A percentile compares a stretch with the other conserved stretches of the same genome.
Conservation (phyloP, 2,797 vertebrate genomes). For the Distichodus sexfasciatus region DNA sequence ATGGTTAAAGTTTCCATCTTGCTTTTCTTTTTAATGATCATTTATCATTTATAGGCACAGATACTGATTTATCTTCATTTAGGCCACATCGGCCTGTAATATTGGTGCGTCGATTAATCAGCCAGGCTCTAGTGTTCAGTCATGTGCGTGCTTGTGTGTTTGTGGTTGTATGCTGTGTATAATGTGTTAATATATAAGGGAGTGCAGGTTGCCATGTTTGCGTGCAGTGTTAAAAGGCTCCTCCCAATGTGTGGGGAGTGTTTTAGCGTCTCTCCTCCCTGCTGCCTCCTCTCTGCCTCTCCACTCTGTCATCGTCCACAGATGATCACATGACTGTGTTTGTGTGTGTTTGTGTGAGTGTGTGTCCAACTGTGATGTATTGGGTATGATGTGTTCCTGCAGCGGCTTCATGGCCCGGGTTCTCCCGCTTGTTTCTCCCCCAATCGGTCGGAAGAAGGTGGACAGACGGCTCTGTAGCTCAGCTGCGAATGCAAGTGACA, state of each 20-base stretch:
- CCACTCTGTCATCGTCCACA: constrained; percentile 1
- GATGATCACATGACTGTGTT: constrained; percentile 1
- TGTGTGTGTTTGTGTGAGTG: constrained; percentile 4
- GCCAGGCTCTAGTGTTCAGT: no score
- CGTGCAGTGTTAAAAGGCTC: constrained; percentile 30
- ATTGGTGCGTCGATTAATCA: no score
- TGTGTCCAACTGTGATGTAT: constrained; percentile 18
- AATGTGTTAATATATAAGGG: no score
- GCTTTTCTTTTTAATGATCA: no score
- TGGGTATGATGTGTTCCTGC: constrained; percentile 4
- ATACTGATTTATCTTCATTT: no score
- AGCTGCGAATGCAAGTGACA: not conserved
- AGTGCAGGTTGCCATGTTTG: constrained; percentile 23
- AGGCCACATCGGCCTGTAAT: no score
- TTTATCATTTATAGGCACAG: no score
- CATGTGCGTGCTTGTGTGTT: not conserved
- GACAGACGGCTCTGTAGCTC: not conserved
- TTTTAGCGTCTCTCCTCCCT: constrained; percentile 2
- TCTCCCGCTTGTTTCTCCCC: no score
- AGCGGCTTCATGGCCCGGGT: not conserved
- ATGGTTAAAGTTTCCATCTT: no score
- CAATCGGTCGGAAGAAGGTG: not conserved
- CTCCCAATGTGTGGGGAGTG: constrained; percentile 26
- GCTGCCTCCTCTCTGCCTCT: not conserved
- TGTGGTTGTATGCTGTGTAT: not conserved